These are phyloP conservation scores for Polydesmus complanatus DNA, from an alignment of 2,888 invertebrate species.

Conservation along the genomic window DNA sequence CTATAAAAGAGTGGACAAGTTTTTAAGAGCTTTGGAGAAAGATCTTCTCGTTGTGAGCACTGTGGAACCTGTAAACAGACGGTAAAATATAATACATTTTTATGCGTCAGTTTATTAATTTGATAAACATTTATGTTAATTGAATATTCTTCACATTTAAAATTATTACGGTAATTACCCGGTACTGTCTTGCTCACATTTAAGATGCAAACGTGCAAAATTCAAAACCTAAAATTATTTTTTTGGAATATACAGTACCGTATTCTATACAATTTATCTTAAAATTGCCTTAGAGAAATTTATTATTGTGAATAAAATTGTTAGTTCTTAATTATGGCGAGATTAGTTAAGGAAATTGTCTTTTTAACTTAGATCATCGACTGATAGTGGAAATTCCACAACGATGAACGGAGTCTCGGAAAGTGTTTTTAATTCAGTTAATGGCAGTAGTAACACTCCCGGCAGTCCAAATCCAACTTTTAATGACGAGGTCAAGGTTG, in stretches of 20 bases:
- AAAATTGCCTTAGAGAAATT: too few species aligned
- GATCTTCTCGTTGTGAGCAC: constrained; percentile 20
- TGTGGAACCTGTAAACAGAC: constrained; percentile 12
- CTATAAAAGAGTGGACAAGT: constrained; percentile 91
- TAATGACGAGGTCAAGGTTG: background rate
- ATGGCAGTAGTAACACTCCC: background rate
- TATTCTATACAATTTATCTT: too few species aligned
- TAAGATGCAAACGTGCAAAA: too few species aligned
- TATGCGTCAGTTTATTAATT: background rate
- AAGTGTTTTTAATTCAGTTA: background rate
- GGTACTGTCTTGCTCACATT: too few species aligned
- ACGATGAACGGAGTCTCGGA: background rate
- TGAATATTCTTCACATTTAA: too few species aligned
- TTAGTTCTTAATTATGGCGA: too few species aligned
- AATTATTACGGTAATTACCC: too few species aligned
- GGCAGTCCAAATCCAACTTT: background rate
- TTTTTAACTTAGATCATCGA: background rate
- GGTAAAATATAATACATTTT: background rate
- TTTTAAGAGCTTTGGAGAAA: constrained; percentile 91
- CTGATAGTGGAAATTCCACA: background rate
- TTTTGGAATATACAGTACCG: too few species aligned
- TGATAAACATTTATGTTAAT: too few species aligned
- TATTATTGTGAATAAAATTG: too few species aligned
- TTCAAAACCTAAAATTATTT: too few species aligned
- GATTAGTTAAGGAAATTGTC: too few species aligned